Base-by-base conservation (phyloP, 2,797 vertebrate genomes). In the Enteromius treurensis region DNA sequence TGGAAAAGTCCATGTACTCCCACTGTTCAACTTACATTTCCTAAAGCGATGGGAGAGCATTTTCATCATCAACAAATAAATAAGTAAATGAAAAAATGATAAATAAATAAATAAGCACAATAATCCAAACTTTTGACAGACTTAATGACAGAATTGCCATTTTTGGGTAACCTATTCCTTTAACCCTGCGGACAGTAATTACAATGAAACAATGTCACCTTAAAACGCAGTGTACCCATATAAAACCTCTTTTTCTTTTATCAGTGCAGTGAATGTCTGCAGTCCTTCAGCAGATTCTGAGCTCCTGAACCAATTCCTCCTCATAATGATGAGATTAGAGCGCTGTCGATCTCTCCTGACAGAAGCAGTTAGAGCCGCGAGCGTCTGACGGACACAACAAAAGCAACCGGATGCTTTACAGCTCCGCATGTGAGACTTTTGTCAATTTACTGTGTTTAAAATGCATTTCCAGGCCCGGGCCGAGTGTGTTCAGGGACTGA, bases 271-370 rank as follows among this genome's bases (percentile, higher is more conserved):
- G 45, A 29, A 51, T 32, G 15, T n/a, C 26, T 64, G 62, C 62
- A 64, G 62, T 32, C 15, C 45, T 67, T 79, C 45, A 77, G 58
- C 47, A 34, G 42, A 45, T 65, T 74, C 40, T 42, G 49, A 58
- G 55, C 34, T 65, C 67, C 29, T 32, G 60, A 73, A 37, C 34
- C 62, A 81, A 78, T 86, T 77, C 42, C 75, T 77, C 55, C 73
- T 84, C 42, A 77, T 73, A 45, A 53, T 76, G 76, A 86, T 84
- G 65, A 84, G 82, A 86, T 86, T 86, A 86, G 47, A 71, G 80
- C 42, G 64, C 51, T 84, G 65, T 65, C 78, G 67, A 32, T 86
- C 78, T 69, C 62, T 42, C 34, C 74, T 78, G 82, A 84, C 78
- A 53, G 77, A 83, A 45, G 21, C 53, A 11, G 40, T 86, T 77